phyloP scores from a whole-genome alignment of 2,888 invertebrate species.

The Villa cingulata region DNA sequence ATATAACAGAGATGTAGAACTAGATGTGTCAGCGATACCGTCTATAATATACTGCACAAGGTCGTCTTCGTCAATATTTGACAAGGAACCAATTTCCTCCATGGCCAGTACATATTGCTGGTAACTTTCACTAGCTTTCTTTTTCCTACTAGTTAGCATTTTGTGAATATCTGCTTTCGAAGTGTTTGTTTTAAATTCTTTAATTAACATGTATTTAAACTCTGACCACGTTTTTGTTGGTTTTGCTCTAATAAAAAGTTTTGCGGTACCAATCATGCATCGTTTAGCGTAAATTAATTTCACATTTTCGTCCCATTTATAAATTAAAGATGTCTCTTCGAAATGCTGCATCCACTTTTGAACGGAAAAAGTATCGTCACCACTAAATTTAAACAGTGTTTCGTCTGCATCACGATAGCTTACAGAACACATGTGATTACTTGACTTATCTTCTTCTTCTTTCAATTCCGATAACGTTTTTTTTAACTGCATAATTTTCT shows the following conservation, averaged over 20 bases:
- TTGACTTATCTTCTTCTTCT: too few species aligned
- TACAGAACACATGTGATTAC: too few species aligned
- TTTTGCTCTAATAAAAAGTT: neutral
- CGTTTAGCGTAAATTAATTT: too few species aligned
- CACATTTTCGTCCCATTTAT: neutral
- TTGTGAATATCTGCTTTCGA: conserved; percentile 1
- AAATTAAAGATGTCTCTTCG: neutral
- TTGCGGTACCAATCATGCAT: conserved; percentile 1
- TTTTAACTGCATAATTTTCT: too few species aligned
- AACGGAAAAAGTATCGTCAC: neutral
- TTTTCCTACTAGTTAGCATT: conserved; percentile 1
- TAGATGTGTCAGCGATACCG: conserved; percentile 1
- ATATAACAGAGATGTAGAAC: conserved; percentile 1
- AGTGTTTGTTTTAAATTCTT: neutral
- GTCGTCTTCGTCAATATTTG: neutral
- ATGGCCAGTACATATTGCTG: conserved; percentile 3
- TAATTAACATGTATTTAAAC: too few species aligned
- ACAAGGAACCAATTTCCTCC: neutral
- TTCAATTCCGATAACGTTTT: too few species aligned
- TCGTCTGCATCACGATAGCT: neutral
- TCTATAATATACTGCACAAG: conserved; percentile 4
- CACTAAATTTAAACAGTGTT: neutral
- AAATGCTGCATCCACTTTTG: neutral
- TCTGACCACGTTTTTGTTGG: neutral
- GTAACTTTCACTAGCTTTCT: conserved; percentile 2